phyloP scores from a whole-genome alignment of 1,140 invertebrate genomes.

The Dinoponera quadriceps region DNA sequence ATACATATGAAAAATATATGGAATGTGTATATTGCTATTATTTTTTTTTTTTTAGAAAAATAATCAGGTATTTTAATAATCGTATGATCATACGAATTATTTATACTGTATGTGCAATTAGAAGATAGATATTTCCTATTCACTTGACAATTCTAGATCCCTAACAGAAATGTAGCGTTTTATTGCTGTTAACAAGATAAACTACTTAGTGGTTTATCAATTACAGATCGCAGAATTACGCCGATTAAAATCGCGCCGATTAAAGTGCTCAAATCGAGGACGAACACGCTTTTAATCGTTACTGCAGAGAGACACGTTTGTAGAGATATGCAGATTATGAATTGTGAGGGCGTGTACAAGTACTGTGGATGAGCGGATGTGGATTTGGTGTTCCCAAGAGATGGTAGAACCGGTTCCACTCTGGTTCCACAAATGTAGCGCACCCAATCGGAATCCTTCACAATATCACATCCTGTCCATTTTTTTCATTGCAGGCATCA shows the following conservation, averaged over 20 bases:
- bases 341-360: slow-evolving; percentile 83
- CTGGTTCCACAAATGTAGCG: slow-evolving; percentile 73
- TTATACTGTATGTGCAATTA: not conserved
- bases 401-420: slow-evolving; percentile 71
- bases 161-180: not conserved
- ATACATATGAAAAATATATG: too few relatives aligned
- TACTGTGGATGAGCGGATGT: slow-evolving; percentile 81
- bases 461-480: slow-evolving; percentile 76
- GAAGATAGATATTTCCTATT: slow-evolving; percentile 28
- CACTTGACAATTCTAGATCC: slow-evolving; percentile 26
- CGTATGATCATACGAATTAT: slow-evolving; percentile 16
- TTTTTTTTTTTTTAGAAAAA: too few relatives aligned
- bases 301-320: slow-evolving; percentile 67
- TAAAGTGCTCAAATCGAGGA: slow-evolving; percentile 67
- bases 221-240: not conserved
- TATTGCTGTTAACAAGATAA: too few relatives aligned
- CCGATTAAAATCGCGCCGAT: slow-evolving; percentile 8
- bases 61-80: too few relatives aligned
- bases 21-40: not conserved
- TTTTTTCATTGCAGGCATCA: slow-evolving; percentile 81
- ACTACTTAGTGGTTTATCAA: too few relatives aligned
- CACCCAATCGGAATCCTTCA: slow-evolving; percentile 70
- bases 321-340: slow-evolving; percentile 71
- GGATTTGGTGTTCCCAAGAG: slow-evolving; percentile 74
- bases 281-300: slow-evolving; percentile 67